Conservation (phyloP, 2,113 vertebrate genomes). For the Shinisaurus crocodilurus region DNA sequence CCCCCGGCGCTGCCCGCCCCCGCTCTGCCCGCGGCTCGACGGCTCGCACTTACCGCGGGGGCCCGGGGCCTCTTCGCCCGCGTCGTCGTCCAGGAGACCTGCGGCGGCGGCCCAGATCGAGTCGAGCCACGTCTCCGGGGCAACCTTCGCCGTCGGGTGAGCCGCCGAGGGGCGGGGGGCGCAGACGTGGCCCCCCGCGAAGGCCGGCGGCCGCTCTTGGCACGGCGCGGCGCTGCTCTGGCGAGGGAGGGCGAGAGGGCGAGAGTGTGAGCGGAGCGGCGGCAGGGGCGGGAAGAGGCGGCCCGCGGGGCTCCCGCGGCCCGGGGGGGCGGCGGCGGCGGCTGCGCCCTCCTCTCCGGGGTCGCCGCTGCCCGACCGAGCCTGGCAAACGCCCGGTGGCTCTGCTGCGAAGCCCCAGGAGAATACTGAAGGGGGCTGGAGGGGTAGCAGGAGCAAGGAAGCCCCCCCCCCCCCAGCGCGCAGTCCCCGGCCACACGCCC, state of each 20-base stretch:
- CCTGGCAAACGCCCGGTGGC: no score
- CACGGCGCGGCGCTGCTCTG: conserved; percentile 83
- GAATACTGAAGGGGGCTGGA: neutral
- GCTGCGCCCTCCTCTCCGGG: no score
- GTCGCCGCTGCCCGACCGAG: no score
- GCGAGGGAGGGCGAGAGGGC: conserved; percentile 42
- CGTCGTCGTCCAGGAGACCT: conserved; percentile 79
- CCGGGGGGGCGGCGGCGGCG: no score
- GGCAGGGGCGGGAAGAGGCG: neutral
- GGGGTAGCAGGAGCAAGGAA: neutral
- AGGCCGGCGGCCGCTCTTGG: conserved; percentile 79
- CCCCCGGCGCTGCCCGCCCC: neutral
- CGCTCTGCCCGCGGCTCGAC: neutral
- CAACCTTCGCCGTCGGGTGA: conserved; percentile 82
- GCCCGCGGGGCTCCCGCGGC: neutral
- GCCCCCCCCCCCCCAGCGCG: neutral
- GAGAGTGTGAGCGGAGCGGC: neutral
- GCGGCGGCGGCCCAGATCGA: conserved; percentile 79
- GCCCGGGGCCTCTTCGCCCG: conserved; percentile 68
- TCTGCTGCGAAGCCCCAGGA: no score
- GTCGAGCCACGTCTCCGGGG: conserved; percentile 87
- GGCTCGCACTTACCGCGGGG: conserved; percentile 67
- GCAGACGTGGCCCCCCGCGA: conserved; percentile 77
- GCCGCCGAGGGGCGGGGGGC: conserved; percentile 76
- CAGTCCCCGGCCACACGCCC: neutral